A percentile compares a stretch with the other conserved stretches of the same genome.
phyloP scores from a whole-genome alignment of 2,113 vertebrate genomes.

The Leucosticte australis region DNA sequence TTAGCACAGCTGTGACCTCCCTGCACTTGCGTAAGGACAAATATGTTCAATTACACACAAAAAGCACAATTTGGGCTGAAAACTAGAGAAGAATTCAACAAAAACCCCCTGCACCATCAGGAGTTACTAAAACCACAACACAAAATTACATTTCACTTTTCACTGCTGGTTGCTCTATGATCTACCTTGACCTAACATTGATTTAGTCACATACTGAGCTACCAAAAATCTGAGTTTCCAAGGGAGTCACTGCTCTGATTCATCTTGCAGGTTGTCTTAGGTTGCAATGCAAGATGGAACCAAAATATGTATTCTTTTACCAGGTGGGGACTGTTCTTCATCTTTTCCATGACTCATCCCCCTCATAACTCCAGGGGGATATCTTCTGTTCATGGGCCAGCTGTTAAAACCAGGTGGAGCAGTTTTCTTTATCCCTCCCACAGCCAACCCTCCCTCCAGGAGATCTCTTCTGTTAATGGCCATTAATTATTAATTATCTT shows the following conservation, averaged over 20 bases:
- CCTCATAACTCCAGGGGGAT: not conserved
- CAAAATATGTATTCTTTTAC: not conserved
- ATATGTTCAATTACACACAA: not conserved
- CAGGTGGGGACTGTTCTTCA: not conserved
- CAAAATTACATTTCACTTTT: not conserved
- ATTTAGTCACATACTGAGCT: not conserved
- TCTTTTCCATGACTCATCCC: not conserved
- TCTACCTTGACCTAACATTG: not conserved
- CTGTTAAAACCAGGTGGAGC: not conserved
- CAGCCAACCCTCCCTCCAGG: not conserved
- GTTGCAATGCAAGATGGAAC: not conserved
- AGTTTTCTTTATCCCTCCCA: not conserved
- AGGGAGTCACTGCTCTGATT: not conserved
- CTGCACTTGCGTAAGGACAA: not conserved
- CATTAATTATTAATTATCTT: too few species aligned
- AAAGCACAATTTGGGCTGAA: not conserved
- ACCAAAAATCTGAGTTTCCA: not conserved
- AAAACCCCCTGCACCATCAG: accelerated
- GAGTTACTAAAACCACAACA: not conserved
- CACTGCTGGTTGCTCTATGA: not conserved
- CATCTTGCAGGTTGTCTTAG: not conserved
- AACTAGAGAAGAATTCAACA: not conserved
- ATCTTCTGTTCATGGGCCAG: not conserved
- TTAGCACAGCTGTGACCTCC: not conserved
- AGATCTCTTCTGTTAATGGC: not conserved